Conservation (phyloP, 2,113 vertebrate genomes). For the Eolophus roseicapilla region DNA sequence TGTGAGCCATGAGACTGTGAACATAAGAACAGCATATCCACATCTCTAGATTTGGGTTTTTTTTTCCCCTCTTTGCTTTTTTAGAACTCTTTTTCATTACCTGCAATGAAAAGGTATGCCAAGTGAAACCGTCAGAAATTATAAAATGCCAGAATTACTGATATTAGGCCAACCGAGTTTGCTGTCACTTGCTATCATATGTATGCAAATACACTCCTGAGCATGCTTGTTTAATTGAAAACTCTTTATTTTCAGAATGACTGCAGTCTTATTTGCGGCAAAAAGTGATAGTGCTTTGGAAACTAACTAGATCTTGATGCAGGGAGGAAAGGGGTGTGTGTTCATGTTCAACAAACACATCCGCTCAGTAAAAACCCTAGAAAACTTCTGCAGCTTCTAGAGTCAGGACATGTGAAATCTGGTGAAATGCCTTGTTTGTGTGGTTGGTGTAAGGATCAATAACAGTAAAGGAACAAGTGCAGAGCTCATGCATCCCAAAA, state of each 20-base stretch:
- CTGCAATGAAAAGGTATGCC: not conserved
- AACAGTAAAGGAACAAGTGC: not conserved
- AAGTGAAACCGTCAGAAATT: not conserved
- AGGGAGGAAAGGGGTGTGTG: fast-evolving
- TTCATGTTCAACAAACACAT: not conserved
- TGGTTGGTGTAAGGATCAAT: not conserved
- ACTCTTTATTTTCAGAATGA: not conserved
- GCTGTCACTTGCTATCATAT: not conserved
- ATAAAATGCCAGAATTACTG: not conserved
- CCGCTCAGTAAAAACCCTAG: fast-evolving
- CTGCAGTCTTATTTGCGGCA: not conserved
- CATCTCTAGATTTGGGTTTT: not conserved
- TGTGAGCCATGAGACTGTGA: not conserved
- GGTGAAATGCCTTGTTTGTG: not conserved
- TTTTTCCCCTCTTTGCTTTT: fast-evolving
- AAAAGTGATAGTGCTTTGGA: not conserved
- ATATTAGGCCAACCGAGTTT: not conserved
- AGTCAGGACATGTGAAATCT: not conserved
- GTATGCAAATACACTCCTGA: not conserved
- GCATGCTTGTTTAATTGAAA: not conserved
- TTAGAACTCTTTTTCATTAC: not conserved
- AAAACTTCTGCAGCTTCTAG: not conserved
- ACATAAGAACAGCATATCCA: not conserved
- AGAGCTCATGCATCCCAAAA: not conserved
- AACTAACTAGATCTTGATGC: not conserved